Conservation (phyloP, 2,797 vertebrate genomes). For the Falco concolor region DNA sequence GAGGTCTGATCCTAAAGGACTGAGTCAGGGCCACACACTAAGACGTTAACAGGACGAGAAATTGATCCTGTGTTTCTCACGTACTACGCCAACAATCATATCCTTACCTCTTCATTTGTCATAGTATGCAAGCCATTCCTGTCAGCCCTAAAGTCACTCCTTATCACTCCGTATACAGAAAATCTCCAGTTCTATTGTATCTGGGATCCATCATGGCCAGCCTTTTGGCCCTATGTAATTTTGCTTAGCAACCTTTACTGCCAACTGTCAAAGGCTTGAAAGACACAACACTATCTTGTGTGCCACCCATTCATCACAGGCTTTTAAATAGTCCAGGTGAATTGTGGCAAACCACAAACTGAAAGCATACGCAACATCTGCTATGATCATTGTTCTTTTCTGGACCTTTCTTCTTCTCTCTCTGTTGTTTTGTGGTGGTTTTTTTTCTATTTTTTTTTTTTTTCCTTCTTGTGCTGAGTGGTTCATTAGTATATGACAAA, state of each 20-base stretch:
- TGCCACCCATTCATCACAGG: conserved; percentile 7
- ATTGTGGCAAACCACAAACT: background rate
- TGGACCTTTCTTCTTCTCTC: background rate
- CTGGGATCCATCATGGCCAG: conserved; percentile 42
- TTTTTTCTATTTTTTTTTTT: background rate
- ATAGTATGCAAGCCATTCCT: background rate
- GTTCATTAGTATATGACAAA: conserved; percentile 44
- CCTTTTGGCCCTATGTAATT: conserved; percentile 39
- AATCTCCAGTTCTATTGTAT: conserved; percentile 9
- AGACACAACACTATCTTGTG: background rate
- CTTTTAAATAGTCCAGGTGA: conserved; percentile 44
- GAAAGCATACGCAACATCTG: background rate
- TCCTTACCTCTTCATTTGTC: conserved; percentile 38
- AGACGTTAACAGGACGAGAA: background rate
- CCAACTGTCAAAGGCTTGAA: conserved; percentile 31
- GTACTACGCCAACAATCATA: background rate
- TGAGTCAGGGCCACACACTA: background rate
- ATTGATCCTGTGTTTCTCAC: background rate
- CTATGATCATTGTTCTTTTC: background rate
- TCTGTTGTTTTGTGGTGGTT: background rate
- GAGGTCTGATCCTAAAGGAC: background rate
- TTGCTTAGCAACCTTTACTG: conserved; percentile 31
- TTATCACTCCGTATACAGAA: conserved; percentile 16
- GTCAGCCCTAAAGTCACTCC: background rate
- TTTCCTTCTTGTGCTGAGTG: background rate